Percentiles rank a stretch among this genome's conserved stretches.
Conservation (phyloP, 2,113 vertebrate species). For the Stomatorhinus ivindoensis region DNA sequence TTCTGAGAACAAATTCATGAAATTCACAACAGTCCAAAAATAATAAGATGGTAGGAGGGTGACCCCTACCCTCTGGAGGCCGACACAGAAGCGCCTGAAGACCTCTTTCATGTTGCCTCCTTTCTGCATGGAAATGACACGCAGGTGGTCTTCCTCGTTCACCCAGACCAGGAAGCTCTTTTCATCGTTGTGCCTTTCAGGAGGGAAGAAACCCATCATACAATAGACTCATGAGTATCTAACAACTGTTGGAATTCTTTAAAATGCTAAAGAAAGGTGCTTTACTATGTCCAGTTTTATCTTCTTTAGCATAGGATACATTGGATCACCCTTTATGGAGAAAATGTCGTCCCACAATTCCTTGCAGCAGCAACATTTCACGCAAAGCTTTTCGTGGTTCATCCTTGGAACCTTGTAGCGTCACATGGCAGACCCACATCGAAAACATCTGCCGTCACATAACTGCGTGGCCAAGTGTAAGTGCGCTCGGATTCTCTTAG, state of each 20-base stretch:
- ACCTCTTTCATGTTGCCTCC: slow-evolving; percentile 96
- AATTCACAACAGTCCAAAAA: not conserved
- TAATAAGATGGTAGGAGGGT: not conserved
- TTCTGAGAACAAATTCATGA: not conserved
- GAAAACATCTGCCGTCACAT: not conserved
- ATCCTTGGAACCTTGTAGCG: not conserved
- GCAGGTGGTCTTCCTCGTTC: slow-evolving; percentile 89
- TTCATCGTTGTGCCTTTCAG: slow-evolving; percentile 77
- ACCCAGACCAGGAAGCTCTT: slow-evolving; percentile 94
- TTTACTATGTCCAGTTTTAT: not conserved
- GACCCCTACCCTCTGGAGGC: slow-evolving; percentile 73
- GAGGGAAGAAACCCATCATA: not conserved
- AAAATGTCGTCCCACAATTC: not conserved
- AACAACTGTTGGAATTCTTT: not conserved
- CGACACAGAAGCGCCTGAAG: slow-evolving; percentile 87
- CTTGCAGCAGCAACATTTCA: not conserved
- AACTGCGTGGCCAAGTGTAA: not conserved
- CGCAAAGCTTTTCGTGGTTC: not conserved
- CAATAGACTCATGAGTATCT: not conserved
- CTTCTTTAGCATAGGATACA: not conserved
- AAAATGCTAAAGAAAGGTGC: not conserved
- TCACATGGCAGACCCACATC: not conserved
- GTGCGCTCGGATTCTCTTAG: not conserved
- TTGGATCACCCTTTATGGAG: not conserved
- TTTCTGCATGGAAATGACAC: slow-evolving; percentile 91